Evolutionary conservation across 2,888 invertebrate genomes (phyloP), one percentile per base, ranked within the genome.

Genomic region (Pocota personata): DNA sequence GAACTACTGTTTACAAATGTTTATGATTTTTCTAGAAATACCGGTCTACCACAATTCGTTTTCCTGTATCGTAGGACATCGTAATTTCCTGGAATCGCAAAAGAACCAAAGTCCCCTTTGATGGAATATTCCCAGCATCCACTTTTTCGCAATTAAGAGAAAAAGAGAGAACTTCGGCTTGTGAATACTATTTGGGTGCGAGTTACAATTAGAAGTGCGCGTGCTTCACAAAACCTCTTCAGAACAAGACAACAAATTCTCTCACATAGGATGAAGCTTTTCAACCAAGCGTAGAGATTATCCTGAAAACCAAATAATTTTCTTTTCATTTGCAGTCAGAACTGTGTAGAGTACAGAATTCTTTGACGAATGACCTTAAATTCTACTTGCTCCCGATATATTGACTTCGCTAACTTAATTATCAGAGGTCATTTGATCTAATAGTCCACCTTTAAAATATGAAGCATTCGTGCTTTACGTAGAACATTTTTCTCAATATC

Each of bases 31-130:
- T 37, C n/a, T 37, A n/a, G n/a, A n/a, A n/a, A n/a, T 12, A 24
- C 21, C n/a, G 37, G 37, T 32, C 64, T 64, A 32, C 32, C 64
- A 10, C 64, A 64, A 64, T 32, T 12, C 4, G 21, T 3, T 64
- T 48, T 30, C 14, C 12, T 21, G 19, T 64, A 32, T 30, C 46
- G 62, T 46, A 62, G 62, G 62, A 16, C 30, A 46, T 46, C 16
- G 7, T 16, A 7, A 7, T 43, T 43, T 35, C 10, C 35, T 10
- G 35, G 35, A 8, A 16, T 10, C 32, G 35, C 7, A 19, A 5
- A 32, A 7, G 30, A 5, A n/a, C 5, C 7, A 35, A 19, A 57
- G 21, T 16, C 32, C 19, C 4, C 14, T 40, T 4, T 10, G 1
- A 1, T n/a, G 7, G 5, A 7, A n/a, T 14, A 8, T 3, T n/a